These are phyloP conservation scores for Siniperca knerii DNA, from an alignment of 2,113 vertebrate species.

Conservation along the genomic window DNA sequence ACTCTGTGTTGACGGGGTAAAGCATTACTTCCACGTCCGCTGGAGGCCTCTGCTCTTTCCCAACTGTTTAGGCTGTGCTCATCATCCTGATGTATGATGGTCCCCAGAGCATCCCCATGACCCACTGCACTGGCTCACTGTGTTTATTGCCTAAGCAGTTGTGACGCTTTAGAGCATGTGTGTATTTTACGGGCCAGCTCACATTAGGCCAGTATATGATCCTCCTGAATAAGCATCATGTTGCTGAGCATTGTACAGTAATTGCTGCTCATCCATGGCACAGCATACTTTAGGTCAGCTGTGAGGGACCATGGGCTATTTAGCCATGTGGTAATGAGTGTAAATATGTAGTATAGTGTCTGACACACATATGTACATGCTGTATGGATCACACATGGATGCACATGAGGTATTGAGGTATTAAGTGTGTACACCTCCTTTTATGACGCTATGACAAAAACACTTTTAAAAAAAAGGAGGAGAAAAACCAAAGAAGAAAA, in stretches of 20 bases:
- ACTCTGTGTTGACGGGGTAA: background rate
- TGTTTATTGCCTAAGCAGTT: conserved; percentile 53
- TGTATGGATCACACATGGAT: conserved; percentile 50
- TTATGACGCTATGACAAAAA: conserved; percentile 19
- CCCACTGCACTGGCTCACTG: conserved; percentile 49
- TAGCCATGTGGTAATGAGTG: conserved; percentile 56
- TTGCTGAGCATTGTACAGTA: conserved; percentile 47
- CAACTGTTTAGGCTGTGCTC: conserved; percentile 37
- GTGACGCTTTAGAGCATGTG: conserved; percentile 57
- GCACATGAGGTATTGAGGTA: conserved; percentile 34
- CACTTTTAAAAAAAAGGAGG: background rate
- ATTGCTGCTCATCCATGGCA: conserved; percentile 64
- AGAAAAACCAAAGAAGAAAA: conserved; percentile 9
- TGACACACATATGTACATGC: conserved; percentile 64
- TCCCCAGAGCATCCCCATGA: conserved; percentile 38
- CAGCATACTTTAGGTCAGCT: conserved; percentile 52
- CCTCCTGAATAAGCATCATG: conserved; percentile 53
- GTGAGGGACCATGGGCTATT: conserved; percentile 54
- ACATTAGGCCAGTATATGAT: conserved; percentile 60
- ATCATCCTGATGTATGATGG: conserved; percentile 33
- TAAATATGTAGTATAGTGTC: conserved; percentile 66
- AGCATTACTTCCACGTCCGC: conserved; percentile 6
- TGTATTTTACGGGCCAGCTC: conserved; percentile 66
- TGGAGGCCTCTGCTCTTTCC: conserved; percentile 18
- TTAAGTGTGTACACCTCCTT: conserved; percentile 17